Percentiles rank a stretch among this genome's conserved stretches.
Conservation (phyloP, 2,797 vertebrate genomes). For the Syndactyla subalaris region DNA sequence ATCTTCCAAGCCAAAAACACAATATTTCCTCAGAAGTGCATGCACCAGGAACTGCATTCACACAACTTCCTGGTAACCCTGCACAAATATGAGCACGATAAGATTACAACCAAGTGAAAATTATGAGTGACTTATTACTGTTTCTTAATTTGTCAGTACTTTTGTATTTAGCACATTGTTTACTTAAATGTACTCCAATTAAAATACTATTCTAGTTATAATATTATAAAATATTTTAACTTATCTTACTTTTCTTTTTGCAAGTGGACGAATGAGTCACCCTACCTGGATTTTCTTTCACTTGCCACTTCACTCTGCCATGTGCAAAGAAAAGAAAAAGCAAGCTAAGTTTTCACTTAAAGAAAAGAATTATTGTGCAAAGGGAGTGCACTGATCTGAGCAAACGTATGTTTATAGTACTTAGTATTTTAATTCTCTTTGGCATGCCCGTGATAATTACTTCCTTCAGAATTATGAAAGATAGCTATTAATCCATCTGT, state of each 20-base stretch:
- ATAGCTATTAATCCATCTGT: background rate
- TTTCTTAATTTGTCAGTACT: background rate
- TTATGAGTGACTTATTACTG: background rate
- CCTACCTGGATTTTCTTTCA: conserved; percentile 57
- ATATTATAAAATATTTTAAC: conserved; percentile 30
- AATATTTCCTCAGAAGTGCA: background rate
- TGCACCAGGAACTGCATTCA: background rate
- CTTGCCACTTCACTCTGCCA: conserved; percentile 47
- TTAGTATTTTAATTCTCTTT: background rate
- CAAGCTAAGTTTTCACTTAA: conserved; percentile 37
- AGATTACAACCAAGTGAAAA: background rate
- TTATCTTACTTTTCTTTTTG: conserved; percentile 54
- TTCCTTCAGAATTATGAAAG: background rate
- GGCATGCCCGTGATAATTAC: background rate
- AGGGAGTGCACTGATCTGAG: conserved; percentile 18
- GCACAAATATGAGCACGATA: background rate
- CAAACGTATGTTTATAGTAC: background rate
- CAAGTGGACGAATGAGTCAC: conserved; percentile 33
- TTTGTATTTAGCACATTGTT: background rate
- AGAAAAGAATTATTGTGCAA: background rate
- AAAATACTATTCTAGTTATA: background rate
- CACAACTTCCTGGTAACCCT: background rate
- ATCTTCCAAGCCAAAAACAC: background rate
- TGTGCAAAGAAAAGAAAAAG: conserved; percentile 55
- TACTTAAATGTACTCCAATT: conserved; percentile 18